Evolutionary conservation across 1,140 invertebrate genomes (phyloP).

Genomic region (Parasteatoda tepidariorum): DNA sequence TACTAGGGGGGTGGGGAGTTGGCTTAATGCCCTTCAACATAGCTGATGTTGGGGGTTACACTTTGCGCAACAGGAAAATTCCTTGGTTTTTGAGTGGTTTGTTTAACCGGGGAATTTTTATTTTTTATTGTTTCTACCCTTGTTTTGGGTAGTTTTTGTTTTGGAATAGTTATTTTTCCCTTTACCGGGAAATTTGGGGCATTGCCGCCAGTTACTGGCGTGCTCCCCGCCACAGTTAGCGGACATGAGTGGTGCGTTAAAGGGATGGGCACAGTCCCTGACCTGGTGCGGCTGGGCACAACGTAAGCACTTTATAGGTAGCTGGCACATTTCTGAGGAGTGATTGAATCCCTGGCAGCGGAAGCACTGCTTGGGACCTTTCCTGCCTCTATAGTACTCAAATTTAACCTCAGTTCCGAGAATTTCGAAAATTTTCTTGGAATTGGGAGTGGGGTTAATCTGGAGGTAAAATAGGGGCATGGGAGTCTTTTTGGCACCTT

Average conservation of each 20-base stretch:
- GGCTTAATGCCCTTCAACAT: too few relatives aligned
- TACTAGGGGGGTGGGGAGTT: too few relatives aligned
- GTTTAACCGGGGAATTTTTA: too few relatives aligned
- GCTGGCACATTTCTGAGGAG: neutral
- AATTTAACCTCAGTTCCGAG: neutral
- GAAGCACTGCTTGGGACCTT: neutral
- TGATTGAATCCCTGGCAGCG: neutral
- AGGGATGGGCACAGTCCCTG: neutral
- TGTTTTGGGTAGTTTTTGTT: too few relatives aligned
- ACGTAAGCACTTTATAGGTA: neutral
- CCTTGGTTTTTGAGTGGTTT: too few relatives aligned
- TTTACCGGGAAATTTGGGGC: too few relatives aligned
- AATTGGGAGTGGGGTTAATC: neutral
- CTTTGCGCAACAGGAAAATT: too few relatives aligned
- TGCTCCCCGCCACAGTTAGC: neutral
- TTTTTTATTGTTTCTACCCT: too few relatives aligned
- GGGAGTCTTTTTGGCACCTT: neutral
- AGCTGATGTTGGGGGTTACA: too few relatives aligned
- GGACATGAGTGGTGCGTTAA: neutral
- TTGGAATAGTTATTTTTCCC: too few relatives aligned
- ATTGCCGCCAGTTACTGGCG: too few relatives aligned
- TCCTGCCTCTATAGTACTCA: neutral
- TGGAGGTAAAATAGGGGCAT: neutral
- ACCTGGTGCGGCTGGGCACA: neutral
- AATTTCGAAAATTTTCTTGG: neutral